Evolutionary conservation across 2,797 vertebrate genomes (phyloP), one percentile per base, ranked within the genome.

Genomic region (Danio tinwini): DNA sequence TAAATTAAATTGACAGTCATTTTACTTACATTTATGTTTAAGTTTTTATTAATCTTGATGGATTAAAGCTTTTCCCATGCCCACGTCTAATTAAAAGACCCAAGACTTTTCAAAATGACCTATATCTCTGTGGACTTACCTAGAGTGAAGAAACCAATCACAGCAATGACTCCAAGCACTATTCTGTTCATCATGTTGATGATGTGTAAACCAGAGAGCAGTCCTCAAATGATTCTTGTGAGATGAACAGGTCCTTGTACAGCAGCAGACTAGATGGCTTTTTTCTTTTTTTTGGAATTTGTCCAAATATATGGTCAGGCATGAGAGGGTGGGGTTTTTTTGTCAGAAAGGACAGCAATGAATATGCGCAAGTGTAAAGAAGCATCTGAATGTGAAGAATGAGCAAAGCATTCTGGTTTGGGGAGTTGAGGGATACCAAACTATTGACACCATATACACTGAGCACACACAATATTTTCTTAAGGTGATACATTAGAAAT

Each of bases 111-210:
- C 11, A 21, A 16, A 44, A 53, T 39, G 4, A 4, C 9, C 56
- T n/a, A 7, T 17, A 19, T 50, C 5, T 40, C 5, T 29, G 47
- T 4, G 29, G 13, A 74, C 92, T 92, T 86, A 93, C 93, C 86
- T 21, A 92, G 53, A 70, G 90, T 69, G 13, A 92, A 61, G 42
- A 84, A 85, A 16, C 90, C 92, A 39, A 92, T 16, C 0, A n/a
- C 82, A 7, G 81, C 88, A n/a, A 89, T 5, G 16, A 91, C 7
- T 82, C 69, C 91, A 37, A 89, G 17, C 0, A 93, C 0, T 17
- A 92, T 52, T 67, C 19, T 88, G 83, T 55, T 87, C 92, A 93
- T 94, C 74, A 16, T 68, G 61, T 40, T 76, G 69, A 6, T 39
- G 21, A 58, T 6, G 61, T n/a, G 29, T 17, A 49, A 55, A n/a